Percentiles rank a stretch among this genome's conserved stretches.
Evolutionary conservation across 2,113 vertebrate genomes (phyloP).

Genomic region (Acinonyx jubatus): DNA sequence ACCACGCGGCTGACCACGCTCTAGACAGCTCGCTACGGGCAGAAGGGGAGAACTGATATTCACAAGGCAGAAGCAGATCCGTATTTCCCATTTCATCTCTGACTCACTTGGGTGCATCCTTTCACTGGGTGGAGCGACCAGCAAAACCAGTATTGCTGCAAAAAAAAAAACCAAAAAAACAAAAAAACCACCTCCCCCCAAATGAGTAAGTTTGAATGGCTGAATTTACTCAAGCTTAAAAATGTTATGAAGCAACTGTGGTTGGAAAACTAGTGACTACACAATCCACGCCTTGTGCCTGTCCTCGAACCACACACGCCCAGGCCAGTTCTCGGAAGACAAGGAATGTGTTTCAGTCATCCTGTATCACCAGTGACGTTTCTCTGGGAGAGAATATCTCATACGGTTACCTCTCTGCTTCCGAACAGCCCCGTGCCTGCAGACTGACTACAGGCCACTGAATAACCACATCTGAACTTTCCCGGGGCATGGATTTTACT

Average conservation of each 20-base stretch:
- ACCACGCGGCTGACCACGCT: background rate
- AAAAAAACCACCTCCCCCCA: background rate
- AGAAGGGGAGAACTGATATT: background rate
- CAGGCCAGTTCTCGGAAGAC: background rate
- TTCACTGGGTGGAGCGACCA: background rate
- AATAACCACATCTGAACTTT: background rate
- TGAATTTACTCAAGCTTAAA: background rate
- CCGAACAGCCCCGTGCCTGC: background rate
- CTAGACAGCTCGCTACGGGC: background rate
- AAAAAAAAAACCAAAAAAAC: background rate
- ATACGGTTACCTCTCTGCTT: background rate
- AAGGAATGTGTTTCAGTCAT: background rate
- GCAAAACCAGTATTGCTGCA: background rate
- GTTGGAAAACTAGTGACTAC: background rate
- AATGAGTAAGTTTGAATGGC: background rate
- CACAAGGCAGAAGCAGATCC: background rate
- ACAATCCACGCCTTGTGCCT: background rate
- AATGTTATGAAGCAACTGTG: background rate
- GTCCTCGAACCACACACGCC: background rate
- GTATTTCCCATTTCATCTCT: background rate
- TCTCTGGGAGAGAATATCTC: background rate
- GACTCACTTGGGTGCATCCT: background rate
- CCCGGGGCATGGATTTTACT: background rate
- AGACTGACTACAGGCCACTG: background rate
- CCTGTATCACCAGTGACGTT: background rate